phyloP scores from a whole-genome alignment of 2,797 vertebrate species.

The Natrix natrix region DNA sequence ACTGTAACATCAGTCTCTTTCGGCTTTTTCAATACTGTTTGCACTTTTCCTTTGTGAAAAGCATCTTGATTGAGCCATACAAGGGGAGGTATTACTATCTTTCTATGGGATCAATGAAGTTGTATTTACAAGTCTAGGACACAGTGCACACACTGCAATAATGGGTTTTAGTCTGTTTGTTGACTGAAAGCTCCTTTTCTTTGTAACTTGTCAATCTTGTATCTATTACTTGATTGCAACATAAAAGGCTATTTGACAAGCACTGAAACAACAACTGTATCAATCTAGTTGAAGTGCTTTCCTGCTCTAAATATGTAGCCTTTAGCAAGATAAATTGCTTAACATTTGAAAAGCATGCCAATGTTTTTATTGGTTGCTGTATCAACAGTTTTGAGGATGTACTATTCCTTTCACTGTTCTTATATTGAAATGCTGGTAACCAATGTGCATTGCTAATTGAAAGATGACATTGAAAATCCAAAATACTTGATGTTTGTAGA shows the following conservation, averaged over 20 bases:
- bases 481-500: neutral
- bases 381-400: conserved; percentile 30
- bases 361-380: conserved; percentile 61
- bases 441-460: conserved; percentile 21
- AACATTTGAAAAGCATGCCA: conserved; percentile 56
- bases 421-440: conserved; percentile 34
- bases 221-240: conserved; percentile 79
- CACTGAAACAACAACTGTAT: conserved; percentile 74
- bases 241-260: conserved; percentile 78
- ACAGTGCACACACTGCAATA: conserved; percentile 88
- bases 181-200: conserved; percentile 90
- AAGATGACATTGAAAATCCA: conserved; percentile 1
- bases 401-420: conserved; percentile 40
- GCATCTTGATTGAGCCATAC: conserved; percentile 85
- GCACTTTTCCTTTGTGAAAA: conserved; percentile 86
- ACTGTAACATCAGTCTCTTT: conserved; percentile 83
- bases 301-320: conserved; percentile 66
- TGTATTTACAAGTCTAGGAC: conserved; percentile 88
- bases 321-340: conserved; percentile 62
- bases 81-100: conserved; percentile 91
- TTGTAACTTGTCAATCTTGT: conserved; percentile 87
- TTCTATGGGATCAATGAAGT: conserved; percentile 93
- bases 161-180: conserved; percentile 92
- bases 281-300: conserved; percentile 72
- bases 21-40: conserved; percentile 87